Base-by-base conservation (phyloP, 2,797 vertebrate species). In the Ambastaia sidthimunki region DNA sequence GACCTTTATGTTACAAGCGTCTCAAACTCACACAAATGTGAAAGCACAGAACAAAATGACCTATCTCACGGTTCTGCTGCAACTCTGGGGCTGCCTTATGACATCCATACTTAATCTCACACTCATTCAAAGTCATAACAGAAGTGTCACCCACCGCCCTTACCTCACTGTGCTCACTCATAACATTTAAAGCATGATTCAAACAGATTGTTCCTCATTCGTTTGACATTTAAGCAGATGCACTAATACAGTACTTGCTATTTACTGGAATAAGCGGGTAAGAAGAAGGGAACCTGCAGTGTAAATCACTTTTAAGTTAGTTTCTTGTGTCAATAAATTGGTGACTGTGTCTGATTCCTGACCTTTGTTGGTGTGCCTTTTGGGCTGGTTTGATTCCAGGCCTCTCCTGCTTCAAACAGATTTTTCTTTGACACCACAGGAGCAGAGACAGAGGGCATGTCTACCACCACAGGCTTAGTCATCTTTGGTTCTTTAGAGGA, bases 371-470 rank as follows among this genome's bases (percentile, higher is more conserved):
- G 12, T 0, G 86, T 48, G 21, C 85, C 78, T 88, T 91, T 97
- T 57, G 59, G 3, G 0, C 89, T 81, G 69, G 91, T 90, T 37
- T 92, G 95, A 76, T 85, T 89, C 87, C 94, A 93, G 13, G 93
- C 89, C 5, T 98, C 97, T 37, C 96, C 95, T 0, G 92, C 93
- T 87, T 98, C 97, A 93, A 97, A 99, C 37, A 93, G 90, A 78
- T 74, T 96, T 91, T 98, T 99, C 52, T 96, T 97, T 83, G 90
- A 93, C 25, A 96, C 85, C 48, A 99, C 95, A 0, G 93, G 93
- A 86, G 95, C 95, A 28, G 92, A 93, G 0, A 93, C 91, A 83
- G 76, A 88, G 11, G 93, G 93, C 75, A 97, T 88, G 83, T 99
- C 96, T 10, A 90, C 86, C 74, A 90, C 91, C 0, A 93, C 84